Conservation (phyloP, 2,113 vertebrate genomes). For the Blennius ocellaris region DNA sequence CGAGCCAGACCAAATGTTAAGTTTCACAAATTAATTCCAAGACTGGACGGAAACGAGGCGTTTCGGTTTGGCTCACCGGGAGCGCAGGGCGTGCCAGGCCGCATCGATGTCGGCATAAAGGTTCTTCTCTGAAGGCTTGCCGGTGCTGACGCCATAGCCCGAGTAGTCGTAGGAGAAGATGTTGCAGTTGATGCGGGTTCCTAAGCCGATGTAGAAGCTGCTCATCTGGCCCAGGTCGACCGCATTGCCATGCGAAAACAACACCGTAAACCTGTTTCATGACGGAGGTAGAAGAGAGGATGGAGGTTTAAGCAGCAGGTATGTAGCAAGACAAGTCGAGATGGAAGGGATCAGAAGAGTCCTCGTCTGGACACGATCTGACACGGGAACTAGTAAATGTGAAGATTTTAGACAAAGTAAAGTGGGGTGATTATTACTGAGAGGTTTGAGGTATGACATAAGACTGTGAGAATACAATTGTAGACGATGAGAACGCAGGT, state of each 20-base stretch:
- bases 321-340: no score
- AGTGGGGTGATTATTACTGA: no score
- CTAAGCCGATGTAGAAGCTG: conserved; percentile 97
- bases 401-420: no score
- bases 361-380: no score
- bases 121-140: conserved; percentile 95
- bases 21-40: conserved; percentile 16
- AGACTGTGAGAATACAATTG: background rate
- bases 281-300: background rate
- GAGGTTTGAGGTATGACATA: background rate
- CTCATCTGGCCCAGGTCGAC: conserved; percentile 99
- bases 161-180: conserved; percentile 99
- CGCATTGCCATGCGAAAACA: conserved; percentile 96
- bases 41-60: background rate
- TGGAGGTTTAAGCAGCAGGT: background rate
- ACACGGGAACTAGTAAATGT: no score
- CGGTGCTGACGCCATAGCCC: conserved; percentile 94
- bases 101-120: conserved; percentile 96
- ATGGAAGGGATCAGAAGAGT: no score
- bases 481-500: background rate
- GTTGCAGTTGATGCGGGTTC: conserved; percentile 97
- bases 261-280: conserved; percentile 90
- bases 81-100: conserved; percentile 95
- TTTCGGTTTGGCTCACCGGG: conserved; percentile 82
- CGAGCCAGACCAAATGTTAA: conserved; percentile 21